These are phyloP conservation scores for Coenonympha arcania DNA, from an alignment of 2,888 invertebrate species.

Conservation along the genomic window DNA sequence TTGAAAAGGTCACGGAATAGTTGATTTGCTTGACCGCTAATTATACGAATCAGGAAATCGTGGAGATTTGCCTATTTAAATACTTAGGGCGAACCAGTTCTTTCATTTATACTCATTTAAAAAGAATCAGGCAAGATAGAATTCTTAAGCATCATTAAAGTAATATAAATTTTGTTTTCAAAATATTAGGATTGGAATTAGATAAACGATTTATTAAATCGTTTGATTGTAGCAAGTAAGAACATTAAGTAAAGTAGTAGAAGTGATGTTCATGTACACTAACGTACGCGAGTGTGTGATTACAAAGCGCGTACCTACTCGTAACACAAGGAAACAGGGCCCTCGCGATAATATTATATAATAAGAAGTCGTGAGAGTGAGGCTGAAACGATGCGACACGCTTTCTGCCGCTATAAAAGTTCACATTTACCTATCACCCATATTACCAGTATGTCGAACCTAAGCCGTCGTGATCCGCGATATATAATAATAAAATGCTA, in stretches of 20 bases:
- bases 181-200: background rate
- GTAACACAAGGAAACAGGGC: slow-evolving; percentile 55
- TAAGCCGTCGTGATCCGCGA: too few relatives aligned
- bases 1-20: slow-evolving; percentile 61
- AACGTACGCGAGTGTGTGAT: slow-evolving; percentile 28
- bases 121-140: background rate
- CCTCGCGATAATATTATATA: slow-evolving; percentile 57
- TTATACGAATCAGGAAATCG: slow-evolving; percentile 49
- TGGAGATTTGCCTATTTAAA: slow-evolving; percentile 24
- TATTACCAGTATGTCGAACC: background rate
- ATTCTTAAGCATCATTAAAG: background rate
- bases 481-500: too few relatives aligned
- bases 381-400: background rate
- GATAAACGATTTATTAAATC: background rate
- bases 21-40: slow-evolving; percentile 63
- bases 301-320: slow-evolving; percentile 47
- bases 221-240: background rate
- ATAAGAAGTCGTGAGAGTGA: slow-evolving; percentile 28
- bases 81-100: slow-evolving; percentile 14
- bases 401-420: background rate
- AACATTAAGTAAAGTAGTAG: background rate
- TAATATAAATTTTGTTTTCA: background rate
- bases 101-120: background rate
- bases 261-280: slow-evolving; percentile 17
- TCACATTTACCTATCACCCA: background rate